Conservation (phyloP, 2,113 vertebrate genomes). For the Bos javanicus region DNA sequence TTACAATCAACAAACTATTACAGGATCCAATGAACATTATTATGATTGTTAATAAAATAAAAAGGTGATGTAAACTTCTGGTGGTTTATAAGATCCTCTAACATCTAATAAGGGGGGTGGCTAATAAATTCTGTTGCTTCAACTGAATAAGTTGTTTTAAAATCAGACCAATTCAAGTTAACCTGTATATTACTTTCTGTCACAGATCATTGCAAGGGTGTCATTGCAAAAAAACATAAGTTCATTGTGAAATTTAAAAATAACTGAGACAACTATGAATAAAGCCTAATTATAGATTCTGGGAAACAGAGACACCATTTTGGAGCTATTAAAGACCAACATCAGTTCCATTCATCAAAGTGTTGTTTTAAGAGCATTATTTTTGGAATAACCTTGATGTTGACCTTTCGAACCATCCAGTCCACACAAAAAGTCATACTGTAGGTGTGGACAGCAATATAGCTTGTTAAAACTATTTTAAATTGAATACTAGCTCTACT, state of each 20-base stretch:
- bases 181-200: neutral
- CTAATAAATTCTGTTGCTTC: neutral
- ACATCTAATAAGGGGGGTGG: neutral
- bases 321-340: neutral
- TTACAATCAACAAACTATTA: neutral
- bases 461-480: neutral
- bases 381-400: conserved; percentile 27
- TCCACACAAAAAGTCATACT: neutral
- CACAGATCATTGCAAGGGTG: neutral
- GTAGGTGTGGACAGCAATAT: neutral
- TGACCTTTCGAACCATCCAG: neutral
- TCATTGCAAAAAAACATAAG: neutral
- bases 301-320: neutral
- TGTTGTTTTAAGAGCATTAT: conserved; percentile 9
- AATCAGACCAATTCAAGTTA: neutral
- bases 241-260: neutral
- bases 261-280: neutral
- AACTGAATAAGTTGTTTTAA: neutral
- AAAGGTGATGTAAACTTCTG: neutral
- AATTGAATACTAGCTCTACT: neutral
- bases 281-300: neutral
- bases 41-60: neutral
- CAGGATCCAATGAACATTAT: neutral
- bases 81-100: neutral
- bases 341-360: neutral